Evolutionary conservation across 2,888 invertebrate species (phyloP), one percentile per base, ranked within the genome.

Genomic region (Conchocele bisecta): DNA sequence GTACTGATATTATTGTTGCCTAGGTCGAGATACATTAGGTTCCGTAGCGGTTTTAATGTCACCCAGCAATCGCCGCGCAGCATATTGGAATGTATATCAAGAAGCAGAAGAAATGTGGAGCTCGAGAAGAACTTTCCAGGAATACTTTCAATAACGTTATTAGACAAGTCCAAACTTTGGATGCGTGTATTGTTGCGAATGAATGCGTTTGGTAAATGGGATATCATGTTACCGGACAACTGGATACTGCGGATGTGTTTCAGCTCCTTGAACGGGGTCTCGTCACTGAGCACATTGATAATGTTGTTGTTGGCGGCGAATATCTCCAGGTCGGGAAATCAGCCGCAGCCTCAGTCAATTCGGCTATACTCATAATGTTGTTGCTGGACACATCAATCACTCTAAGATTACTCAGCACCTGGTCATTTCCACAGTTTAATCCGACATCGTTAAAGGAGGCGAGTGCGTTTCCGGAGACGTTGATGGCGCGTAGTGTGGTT

Each of bases 321-420:
- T 9, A 33, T 44, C 44, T 76, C 64, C 7, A 72, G 11, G n/a
- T 61, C 59, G 35, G 58, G 68, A 44, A 68, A 76, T 11, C 35
- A 7, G 15, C 31, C n/a, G 22, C 71, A 63, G 48, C 59, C 37
- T 9, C 29, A n/a, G 31, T 50, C 37, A 26, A 77, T 13, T 22
- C 60, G 39, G 56, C 46, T 3, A 77, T 26, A 33, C 48, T 63
- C 20, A 44, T 15, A 24, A 77, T 54, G 13, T 59, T 29, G 35
- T 77, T 77, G 4, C 48, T 56, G 0, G 77, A 77, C n/a, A 77
- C 50, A 39, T 77, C 77, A 20, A 77, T 48, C 2, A 51, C 9
- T n/a, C 15, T 35, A 3, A 77, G 50, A 7, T 46, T 59, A 2
- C 17, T 22, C 17, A 70, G 28, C 3, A 24, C 20, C 4, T 7